These are phyloP conservation scores for Cheilosia pagana DNA, from an alignment of 2,888 invertebrate genomes.

Conservation along the genomic window DNA sequence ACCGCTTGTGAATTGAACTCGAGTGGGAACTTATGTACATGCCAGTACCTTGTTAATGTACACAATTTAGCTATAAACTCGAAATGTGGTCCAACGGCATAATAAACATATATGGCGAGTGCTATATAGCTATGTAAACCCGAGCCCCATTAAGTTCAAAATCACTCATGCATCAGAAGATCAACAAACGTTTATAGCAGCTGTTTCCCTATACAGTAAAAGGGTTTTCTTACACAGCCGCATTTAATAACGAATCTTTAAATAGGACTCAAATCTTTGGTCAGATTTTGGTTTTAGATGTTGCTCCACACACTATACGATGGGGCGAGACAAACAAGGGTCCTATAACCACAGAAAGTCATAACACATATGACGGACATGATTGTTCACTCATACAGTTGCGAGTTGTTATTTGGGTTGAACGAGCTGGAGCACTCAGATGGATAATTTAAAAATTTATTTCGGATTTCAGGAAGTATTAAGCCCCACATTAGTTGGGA, in stretches of 20 bases:
- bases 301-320: neutral
- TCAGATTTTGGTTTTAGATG: slow-evolving; percentile 66
- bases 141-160: slow-evolving; percentile 32
- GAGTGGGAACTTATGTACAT: slow-evolving; percentile 1
- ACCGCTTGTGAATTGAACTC: slow-evolving; percentile 15
- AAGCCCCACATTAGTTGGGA: slow-evolving; percentile 53
- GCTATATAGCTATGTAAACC: slow-evolving; percentile 2
- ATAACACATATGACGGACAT: slow-evolving; percentile 69
- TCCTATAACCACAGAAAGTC: slow-evolving; percentile 64
- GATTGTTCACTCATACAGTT: slow-evolving; percentile 29
- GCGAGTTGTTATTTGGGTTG: slow-evolving; percentile 31
- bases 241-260: slow-evolving; percentile 62
- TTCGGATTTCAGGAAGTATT: slow-evolving; percentile 59
- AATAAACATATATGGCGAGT: slow-evolving; percentile 61
- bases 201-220: slow-evolving; percentile 44
- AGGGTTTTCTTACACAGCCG: slow-evolving; percentile 39
- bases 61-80: slow-evolving; percentile 46
- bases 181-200: slow-evolving; percentile 63
- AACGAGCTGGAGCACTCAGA: slow-evolving; percentile 22
- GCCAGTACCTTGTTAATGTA: slow-evolving; percentile 42
- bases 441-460: slow-evolving; percentile 68
- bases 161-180: slow-evolving; percentile 61
- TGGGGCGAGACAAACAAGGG: slow-evolving; percentile 39
- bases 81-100: slow-evolving; percentile 62
- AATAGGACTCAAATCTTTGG: slow-evolving; percentile 61